A percentile compares a stretch with the other conserved stretches of the same genome.
Conservation (phyloP, 2,888 invertebrate species). For the Chloroclysta siterata region DNA sequence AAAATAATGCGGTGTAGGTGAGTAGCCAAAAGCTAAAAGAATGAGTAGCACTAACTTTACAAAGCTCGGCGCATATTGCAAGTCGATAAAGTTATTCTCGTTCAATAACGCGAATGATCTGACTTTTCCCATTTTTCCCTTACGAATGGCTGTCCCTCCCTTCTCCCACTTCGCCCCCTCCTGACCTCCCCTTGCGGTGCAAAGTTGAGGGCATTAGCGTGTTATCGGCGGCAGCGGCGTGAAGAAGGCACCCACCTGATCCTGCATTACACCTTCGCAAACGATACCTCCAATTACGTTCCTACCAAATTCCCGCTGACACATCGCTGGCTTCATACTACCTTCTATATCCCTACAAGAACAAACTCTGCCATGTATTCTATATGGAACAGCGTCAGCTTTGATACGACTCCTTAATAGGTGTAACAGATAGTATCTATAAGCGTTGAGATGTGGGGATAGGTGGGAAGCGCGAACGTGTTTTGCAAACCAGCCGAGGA, state of each 20-base stretch:
- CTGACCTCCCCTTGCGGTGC: slow-evolving; percentile 75
- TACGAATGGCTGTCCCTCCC: slow-evolving; percentile 60
- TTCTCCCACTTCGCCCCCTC: slow-evolving; percentile 45
- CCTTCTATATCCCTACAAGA: slow-evolving; percentile 4
- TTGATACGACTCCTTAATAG: slow-evolving; percentile 57
- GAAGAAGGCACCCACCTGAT: slow-evolving; percentile 83
- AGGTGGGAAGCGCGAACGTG: slow-evolving; percentile 83
- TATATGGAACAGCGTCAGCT: slow-evolving; percentile 27
- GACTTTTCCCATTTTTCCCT: slow-evolving; percentile 82
- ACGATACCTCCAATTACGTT: slow-evolving; percentile 53
- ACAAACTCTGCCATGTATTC: slow-evolving; percentile 55
- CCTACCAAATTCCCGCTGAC: slow-evolving; percentile 29
- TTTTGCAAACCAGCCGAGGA: slow-evolving; percentile 82
- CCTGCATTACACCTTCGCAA: slow-evolving; percentile 55
- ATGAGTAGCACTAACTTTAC: slow-evolving; percentile 16
- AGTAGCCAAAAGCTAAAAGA: not conserved
- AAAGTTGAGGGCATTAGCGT: slow-evolving; percentile 85
- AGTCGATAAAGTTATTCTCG: slow-evolving; percentile 79
- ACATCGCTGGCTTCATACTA: slow-evolving; percentile 50
- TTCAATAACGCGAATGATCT: slow-evolving; percentile 82
- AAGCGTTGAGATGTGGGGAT: slow-evolving; percentile 84
- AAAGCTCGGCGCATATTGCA: slow-evolving; percentile 62
- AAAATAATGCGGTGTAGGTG: not conserved
- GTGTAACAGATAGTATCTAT: slow-evolving; percentile 82
- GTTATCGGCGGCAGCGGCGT: slow-evolving; percentile 81